Conservation (phyloP, 2,888 invertebrate genomes). For the Linnaemya vulpina region DNA sequence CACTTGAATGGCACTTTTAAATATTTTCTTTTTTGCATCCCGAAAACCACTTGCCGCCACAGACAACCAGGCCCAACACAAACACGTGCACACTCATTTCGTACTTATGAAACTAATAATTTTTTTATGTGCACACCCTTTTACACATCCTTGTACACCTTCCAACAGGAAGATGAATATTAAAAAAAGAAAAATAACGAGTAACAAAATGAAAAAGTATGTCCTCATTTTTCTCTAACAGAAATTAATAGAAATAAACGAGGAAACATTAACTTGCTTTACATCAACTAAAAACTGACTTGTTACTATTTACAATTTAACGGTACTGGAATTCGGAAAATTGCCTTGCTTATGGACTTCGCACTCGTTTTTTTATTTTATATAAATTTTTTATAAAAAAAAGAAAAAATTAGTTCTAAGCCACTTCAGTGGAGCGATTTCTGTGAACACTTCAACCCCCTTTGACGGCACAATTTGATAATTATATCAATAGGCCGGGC, state of each 20-base stretch:
- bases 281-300: constrained; percentile 16
- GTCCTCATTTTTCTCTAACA: constrained; percentile 47
- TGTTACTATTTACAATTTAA: constrained; percentile 66
- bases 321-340: constrained; percentile 69
- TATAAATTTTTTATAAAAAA: constrained; percentile 14
- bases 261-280: constrained; percentile 31
- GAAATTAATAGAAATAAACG: background rate
- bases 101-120: no score
- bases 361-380: background rate
- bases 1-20: constrained; percentile 51
- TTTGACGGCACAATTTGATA: no score
- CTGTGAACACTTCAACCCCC: no score
- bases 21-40: constrained; percentile 17
- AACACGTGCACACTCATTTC: no score
- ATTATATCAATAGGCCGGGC: no score
- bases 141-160: constrained; percentile 43
- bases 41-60: constrained; percentile 21
- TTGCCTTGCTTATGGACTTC: constrained; percentile 56
- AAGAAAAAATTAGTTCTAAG: no score
- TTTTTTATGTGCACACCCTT: background rate
- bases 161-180: no score
- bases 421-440: no score
- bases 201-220: background rate
- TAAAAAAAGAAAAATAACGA: background rate
- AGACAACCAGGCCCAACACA: no score